Base-by-base conservation (phyloP, 2,888 invertebrate genomes). In the Ariolimax columbianus region DNA sequence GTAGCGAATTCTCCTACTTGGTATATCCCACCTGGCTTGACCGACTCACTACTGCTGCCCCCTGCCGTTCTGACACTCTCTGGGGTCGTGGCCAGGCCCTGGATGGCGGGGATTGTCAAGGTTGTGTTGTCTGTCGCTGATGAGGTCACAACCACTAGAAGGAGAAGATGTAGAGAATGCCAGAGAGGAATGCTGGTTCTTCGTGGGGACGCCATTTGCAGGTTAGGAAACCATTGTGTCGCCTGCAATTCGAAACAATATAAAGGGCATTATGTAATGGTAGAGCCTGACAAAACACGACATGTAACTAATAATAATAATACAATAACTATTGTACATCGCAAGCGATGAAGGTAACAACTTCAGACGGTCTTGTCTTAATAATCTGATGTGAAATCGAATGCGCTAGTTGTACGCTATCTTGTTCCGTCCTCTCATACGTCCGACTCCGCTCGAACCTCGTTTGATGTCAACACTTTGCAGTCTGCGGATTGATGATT, bases 1-100 rank as follows among this genome's bases (percentile, higher is more conserved):
- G 59, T 70, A 1, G 26, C 72, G 36, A 78, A 83, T 30, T 77
- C 83, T 0, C 70, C 77, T 19, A 43, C 33, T 23, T 77, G 63
- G 38, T 83, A 83, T 17, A 79, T 30, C 43, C 33, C 33, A 33
- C 66, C 79, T 30, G 63, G 40, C 33, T 79, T 79, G 51, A 75
- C 30, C 19, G 4, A 3, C 30, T 9, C 3, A 19, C 43, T 47
- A 23, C 79, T 79, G 59, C 38, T 63, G 30, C 75, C 23, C 0
- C 75, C 75, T 19, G 66, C 79, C 17, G 47, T 19, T 36, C 33
- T 75, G 30, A 51, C 19, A 30, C 7, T 19, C 19, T 75, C 75
- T 1, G 47, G 51, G 7, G 72, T 40, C 26, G 23, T 26, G 0
- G n/a, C 9, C 6, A 17, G 14, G 0, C 14, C 51, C 7, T 43